These are phyloP conservation scores for Sinocyclocheilus rhinocerous DNA, from an alignment of 2,113 vertebrate genomes.

Conservation along the genomic window DNA sequence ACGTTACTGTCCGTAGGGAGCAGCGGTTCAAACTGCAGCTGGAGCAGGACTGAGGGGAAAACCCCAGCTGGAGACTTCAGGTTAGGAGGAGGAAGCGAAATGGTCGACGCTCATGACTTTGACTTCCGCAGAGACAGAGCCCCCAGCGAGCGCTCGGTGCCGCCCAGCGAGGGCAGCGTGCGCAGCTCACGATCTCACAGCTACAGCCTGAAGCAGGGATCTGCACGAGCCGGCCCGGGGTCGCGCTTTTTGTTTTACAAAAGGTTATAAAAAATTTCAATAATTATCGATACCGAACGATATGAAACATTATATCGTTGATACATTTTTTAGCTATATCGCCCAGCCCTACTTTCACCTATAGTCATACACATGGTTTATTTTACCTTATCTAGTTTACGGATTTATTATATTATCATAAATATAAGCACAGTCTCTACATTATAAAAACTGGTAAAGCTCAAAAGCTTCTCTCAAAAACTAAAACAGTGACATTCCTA, in stretches of 20 bases:
- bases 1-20: constrained; percentile 71
- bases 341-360: no score
- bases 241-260: constrained; percentile 65
- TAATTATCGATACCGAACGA: no score
- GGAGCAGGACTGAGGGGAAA: constrained; percentile 84
- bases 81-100: constrained; percentile 76
- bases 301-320: no score
- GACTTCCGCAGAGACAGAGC: constrained; percentile 83
- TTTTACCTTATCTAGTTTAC: no score
- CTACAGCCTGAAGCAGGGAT: constrained; percentile 81
- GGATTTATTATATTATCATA: no score
- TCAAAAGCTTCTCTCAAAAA: background rate
- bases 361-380: no score
- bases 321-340: no score
- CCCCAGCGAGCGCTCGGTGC: constrained; percentile 88
- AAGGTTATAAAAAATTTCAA: no score
- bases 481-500: background rate
- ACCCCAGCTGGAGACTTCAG: constrained; percentile 62
- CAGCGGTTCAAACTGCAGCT: constrained; percentile 94
- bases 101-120: constrained; percentile 84
- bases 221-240: constrained; percentile 79
- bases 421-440: no score
- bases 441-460: no score
- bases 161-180: constrained; percentile 84
- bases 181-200: constrained; percentile 87